Evolutionary conservation across 2,888 invertebrate genomes (phyloP).

Genomic region (Microplitis manilae): DNA sequence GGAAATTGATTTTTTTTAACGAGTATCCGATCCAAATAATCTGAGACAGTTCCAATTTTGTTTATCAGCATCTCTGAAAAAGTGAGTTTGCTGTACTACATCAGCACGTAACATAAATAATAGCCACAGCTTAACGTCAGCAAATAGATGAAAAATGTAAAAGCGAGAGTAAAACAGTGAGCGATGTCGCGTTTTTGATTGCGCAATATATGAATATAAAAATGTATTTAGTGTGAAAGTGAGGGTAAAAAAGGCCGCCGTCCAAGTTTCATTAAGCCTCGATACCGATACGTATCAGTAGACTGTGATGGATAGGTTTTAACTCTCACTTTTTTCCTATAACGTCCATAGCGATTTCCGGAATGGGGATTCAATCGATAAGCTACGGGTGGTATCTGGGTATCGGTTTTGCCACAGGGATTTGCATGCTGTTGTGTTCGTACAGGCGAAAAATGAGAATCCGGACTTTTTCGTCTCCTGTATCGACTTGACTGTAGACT

Average conservation of each 20-base stretch:
- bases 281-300: slow-evolving; percentile 44
- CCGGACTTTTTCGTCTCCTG: slow-evolving; percentile 34
- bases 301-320: slow-evolving; percentile 49
- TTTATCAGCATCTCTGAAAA: too few relatives aligned
- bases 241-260: slow-evolving; percentile 25
- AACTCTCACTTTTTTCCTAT: slow-evolving; percentile 30
- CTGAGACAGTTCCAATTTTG: too few relatives aligned
- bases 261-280: slow-evolving; percentile 47
- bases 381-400: slow-evolving; percentile 28
- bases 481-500: background rate
- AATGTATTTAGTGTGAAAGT: background rate
- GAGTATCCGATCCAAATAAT: too few relatives aligned
- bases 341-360: slow-evolving; percentile 44
- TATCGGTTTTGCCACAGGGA: slow-evolving; percentile 47
- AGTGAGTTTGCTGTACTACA: too few relatives aligned
- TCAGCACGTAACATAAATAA: too few relatives aligned
- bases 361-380: slow-evolving; percentile 44
- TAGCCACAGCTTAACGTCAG: too few relatives aligned
- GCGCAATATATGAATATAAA: background rate
- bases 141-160: too few relatives aligned
- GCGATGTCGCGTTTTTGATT: background rate
- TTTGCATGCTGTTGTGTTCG: slow-evolving; percentile 47
- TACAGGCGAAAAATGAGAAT: slow-evolving; percentile 51
- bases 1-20: too few relatives aligned
- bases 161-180: background rate